Conservation (phyloP, 23 tunicate genomes). For the Trididemnum nubilum region DNA sequence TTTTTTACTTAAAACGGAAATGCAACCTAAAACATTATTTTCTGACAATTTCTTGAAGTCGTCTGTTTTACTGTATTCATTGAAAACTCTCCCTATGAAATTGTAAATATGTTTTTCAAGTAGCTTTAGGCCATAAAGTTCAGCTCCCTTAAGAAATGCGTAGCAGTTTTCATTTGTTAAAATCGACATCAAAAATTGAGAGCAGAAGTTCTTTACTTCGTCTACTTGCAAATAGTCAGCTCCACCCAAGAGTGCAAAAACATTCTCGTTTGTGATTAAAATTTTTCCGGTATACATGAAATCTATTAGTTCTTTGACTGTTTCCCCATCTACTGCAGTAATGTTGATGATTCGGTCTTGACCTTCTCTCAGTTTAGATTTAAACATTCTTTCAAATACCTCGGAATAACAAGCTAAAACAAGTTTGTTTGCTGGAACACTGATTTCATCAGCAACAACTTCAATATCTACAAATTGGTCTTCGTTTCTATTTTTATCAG, state of each 20-base stretch:
- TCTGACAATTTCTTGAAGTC: background rate
- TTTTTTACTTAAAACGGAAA: background rate
- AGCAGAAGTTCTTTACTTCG: background rate
- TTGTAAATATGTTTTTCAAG: background rate
- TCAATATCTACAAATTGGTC: background rate
- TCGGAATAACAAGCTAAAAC: conserved; percentile 9
- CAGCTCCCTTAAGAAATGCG: background rate
- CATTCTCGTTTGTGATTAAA: background rate
- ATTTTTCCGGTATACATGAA: background rate
- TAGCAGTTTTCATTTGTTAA: background rate
- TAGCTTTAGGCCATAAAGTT: background rate
- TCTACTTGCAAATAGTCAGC: conserved; percentile 8
- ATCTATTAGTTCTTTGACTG: background rate
- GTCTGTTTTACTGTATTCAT: background rate
- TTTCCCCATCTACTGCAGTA: background rate
- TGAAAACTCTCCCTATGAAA: background rate
- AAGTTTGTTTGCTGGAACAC: background rate
- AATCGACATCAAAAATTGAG: background rate
- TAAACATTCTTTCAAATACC: background rate
- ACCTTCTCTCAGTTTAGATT: background rate
- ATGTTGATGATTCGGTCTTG: background rate
- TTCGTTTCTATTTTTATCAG: too few relatives aligned
- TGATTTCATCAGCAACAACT: background rate
- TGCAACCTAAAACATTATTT: background rate
- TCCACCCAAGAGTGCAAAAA: background rate